Evolutionary conservation across 1,140 invertebrate genomes (phyloP).

Genomic region (Cepaea nemoralis): DNA sequence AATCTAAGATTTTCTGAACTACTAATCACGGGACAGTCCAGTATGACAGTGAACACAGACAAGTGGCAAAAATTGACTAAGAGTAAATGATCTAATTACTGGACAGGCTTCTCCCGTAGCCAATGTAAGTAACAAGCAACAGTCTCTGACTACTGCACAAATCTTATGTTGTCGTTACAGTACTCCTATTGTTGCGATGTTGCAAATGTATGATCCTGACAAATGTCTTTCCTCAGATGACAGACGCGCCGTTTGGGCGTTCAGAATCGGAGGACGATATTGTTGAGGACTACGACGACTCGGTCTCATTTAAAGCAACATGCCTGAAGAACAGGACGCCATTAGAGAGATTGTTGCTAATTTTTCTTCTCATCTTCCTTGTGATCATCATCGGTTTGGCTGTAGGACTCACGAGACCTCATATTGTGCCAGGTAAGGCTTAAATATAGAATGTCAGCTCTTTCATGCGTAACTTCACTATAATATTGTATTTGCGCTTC

Average conservation of each 20-base stretch:
- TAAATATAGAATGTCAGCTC: no score
- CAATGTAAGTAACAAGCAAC: neutral
- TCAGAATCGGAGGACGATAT: conserved; percentile 54
- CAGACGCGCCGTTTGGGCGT: conserved; percentile 51
- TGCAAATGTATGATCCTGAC: neutral
- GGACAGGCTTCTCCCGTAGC: neutral
- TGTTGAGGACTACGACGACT: conserved; percentile 56
- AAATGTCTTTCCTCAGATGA: conserved; percentile 49
- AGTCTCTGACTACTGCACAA: no score
- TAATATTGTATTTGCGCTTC: no score
- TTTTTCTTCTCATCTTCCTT: conserved; percentile 44
- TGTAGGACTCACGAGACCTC: conserved; percentile 49
- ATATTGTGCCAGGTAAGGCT: conserved; percentile 45
- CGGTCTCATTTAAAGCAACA: conserved; percentile 47
- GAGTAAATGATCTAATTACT: no score
- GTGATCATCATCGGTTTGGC: conserved; percentile 52
- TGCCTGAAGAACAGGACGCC: conserved; percentile 48
- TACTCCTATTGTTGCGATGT: no score
- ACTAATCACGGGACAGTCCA: no score
- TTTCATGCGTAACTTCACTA: no score
- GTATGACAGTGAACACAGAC: no score
- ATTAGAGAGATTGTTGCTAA: conserved; percentile 46
- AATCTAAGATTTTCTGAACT: no score
- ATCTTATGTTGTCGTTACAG: no score
- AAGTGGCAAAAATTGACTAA: no score